A percentile compares a stretch with the other conserved stretches of the same genome.
Evolutionary conservation across 1,140 invertebrate genomes (phyloP).

Genomic region (Drosophila simulans): DNA sequence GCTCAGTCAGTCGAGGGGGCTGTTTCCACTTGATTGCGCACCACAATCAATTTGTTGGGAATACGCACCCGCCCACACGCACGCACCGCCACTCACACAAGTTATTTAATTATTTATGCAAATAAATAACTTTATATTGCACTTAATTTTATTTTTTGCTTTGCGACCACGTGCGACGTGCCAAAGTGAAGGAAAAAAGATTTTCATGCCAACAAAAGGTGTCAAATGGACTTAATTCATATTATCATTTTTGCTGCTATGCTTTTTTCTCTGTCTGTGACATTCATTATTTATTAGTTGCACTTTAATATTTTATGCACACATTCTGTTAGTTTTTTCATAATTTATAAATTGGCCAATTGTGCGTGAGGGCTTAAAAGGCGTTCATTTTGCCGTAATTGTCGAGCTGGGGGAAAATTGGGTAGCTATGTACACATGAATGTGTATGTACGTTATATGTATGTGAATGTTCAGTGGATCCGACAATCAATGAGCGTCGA

Average conservation of each 20-base stretch:
- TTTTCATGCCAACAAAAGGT: constrained; percentile 68
- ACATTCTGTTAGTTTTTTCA: constrained; percentile 39
- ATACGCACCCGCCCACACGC: not conserved
- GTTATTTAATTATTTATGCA: constrained; percentile 75
- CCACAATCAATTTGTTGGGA: constrained; percentile 68
- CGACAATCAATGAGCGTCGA: constrained; percentile 56
- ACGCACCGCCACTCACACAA: constrained; percentile 51
- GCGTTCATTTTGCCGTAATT: constrained; percentile 36
- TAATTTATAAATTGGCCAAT: constrained; percentile 50
- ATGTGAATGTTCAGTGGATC: constrained; percentile 2
- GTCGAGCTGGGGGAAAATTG: constrained; percentile 7
- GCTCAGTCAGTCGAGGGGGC: constrained; percentile 35
- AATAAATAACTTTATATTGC: constrained; percentile 70
- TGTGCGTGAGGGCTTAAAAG: constrained; percentile 38
- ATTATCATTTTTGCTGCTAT: constrained; percentile 38
- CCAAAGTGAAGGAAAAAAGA: constrained; percentile 56
- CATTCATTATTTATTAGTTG: constrained; percentile 75
- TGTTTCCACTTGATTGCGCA: constrained; percentile 44
- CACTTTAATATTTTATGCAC: constrained; percentile 68
- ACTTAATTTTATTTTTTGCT: constrained; percentile 47
- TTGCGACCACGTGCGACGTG: constrained; percentile 16
- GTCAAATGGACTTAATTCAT: constrained; percentile 76
- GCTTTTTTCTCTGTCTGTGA: constrained; percentile 31
- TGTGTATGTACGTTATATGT: no score
- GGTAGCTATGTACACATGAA: not conserved